Conservation (phyloP, 2,113 vertebrate genomes). For the Leuciscus idus region DNA sequence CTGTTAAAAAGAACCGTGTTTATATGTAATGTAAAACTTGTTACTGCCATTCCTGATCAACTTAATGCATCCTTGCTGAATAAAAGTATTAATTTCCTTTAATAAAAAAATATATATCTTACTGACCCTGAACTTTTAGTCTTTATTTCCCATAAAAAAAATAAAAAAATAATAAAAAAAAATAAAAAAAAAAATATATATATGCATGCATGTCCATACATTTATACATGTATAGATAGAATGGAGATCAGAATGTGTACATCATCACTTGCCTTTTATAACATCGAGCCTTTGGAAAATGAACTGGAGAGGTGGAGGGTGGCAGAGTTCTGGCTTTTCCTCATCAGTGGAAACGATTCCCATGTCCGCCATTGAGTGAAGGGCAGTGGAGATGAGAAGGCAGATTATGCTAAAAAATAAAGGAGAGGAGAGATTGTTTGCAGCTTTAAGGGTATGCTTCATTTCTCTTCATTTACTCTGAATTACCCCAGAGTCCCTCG, state of each 20-base stretch:
- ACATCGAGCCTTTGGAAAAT: slow-evolving; percentile 7
- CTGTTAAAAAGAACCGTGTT: too few relatives aligned
- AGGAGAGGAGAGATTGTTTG: slow-evolving; percentile 37
- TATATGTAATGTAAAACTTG: too few relatives aligned
- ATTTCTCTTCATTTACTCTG: slow-evolving; percentile 50
- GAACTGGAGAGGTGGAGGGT: slow-evolving; percentile 2
- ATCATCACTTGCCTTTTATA: slow-evolving; percentile 7
- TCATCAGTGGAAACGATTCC: slow-evolving; percentile 30
- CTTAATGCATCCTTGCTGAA: not conserved
- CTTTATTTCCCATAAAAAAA: not conserved
- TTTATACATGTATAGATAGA: not conserved
- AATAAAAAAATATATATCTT: not conserved
- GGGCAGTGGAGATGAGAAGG: slow-evolving; percentile 42
- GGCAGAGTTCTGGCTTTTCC: slow-evolving; percentile 11
- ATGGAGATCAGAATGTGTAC: not conserved
- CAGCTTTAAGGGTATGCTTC: slow-evolving; percentile 41
- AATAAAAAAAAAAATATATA: too few relatives aligned
- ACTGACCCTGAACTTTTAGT: too few relatives aligned
- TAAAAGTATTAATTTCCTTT: not conserved
- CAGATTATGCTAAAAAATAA: slow-evolving; percentile 48
- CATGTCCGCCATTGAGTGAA: slow-evolving; percentile 34
- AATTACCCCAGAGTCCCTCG: slow-evolving; percentile 14
- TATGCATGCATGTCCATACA: not conserved
- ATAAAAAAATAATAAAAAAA: too few relatives aligned
- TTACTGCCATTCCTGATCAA: too few relatives aligned